A percentile compares a stretch with the other conserved stretches of the same genome.
These are phyloP conservation scores for Xiphorhynchus erythropygius DNA, from an alignment of 2,797 vertebrate species.

Conservation along the genomic window DNA sequence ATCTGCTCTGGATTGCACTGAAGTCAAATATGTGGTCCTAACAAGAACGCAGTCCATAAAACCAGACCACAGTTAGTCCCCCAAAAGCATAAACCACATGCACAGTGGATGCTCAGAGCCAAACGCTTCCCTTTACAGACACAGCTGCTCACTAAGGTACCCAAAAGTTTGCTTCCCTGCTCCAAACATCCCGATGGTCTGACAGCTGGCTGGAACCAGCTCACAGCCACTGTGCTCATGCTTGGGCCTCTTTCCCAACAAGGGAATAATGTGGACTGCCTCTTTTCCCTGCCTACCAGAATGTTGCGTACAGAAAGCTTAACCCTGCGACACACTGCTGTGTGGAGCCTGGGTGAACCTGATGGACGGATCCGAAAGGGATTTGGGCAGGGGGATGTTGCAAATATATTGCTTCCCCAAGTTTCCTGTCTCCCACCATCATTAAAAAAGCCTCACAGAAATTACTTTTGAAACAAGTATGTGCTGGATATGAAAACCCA, in stretches of 20 bases:
- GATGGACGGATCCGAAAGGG: background rate
- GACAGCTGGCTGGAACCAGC: background rate
- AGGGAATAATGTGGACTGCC: fast-evolving
- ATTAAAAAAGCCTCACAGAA: background rate
- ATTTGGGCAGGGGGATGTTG: background rate
- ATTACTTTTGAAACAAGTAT: background rate
- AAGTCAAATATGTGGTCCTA: background rate
- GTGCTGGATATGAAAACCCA: fast-evolving
- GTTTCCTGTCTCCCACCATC: background rate
- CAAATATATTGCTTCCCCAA: background rate
- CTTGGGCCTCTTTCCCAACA: background rate
- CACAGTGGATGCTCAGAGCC: background rate
- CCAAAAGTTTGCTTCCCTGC: background rate
- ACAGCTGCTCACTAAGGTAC: fast-evolving
- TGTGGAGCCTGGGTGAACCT: background rate
- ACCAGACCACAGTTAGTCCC: background rate
- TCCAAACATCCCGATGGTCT: background rate
- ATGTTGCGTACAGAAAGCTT: background rate
- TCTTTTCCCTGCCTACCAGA: background rate
- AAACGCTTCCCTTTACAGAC: background rate
- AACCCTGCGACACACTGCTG: background rate
- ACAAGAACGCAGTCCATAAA: background rate
- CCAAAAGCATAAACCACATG: fast-evolving
- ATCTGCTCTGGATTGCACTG: background rate
- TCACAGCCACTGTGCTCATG: background rate